Evolutionary conservation across 1,140 invertebrate species (phyloP).

Genomic region (Propsilocerus akamusi): DNA sequence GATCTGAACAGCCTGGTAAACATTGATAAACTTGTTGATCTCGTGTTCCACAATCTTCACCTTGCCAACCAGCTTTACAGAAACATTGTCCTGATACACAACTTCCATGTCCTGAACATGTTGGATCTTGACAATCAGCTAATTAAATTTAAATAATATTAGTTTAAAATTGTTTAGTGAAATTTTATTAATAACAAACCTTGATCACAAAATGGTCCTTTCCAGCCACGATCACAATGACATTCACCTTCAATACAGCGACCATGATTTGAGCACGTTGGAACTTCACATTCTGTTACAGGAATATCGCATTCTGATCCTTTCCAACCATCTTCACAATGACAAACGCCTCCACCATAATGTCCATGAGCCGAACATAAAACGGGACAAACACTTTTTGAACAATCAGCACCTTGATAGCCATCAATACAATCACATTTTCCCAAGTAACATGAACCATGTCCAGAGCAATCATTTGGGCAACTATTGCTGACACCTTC

Average conservation of each 20-base stretch:
- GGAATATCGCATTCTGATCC: constrained; percentile 89
- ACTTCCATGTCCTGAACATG: constrained; percentile 76
- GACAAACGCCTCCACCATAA: constrained; percentile 86
- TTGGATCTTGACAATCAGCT: constrained; percentile 73
- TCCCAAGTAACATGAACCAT: constrained; percentile 85
- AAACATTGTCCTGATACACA: constrained; percentile 87
- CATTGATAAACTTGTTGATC: constrained; percentile 79
- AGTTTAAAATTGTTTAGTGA: not conserved
- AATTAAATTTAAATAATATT: constrained; percentile 7
- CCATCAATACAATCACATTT: constrained; percentile 93
- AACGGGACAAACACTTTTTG: constrained; percentile 93
- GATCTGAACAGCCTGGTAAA: constrained; percentile 74
- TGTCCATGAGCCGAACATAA: constrained; percentile 91
- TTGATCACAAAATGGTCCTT: constrained; percentile 65
- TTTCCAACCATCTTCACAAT: constrained; percentile 94
- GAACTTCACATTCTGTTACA: constrained; percentile 74
- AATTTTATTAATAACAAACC: constrained; percentile 20
- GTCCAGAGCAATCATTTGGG: constrained; percentile 84
- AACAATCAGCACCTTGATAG: constrained; percentile 78
- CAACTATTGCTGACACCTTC: constrained; percentile 77
- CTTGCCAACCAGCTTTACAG: constrained; percentile 91
- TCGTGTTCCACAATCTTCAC: constrained; percentile 67
- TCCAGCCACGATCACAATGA: constrained; percentile 77
- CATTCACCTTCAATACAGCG: constrained; percentile 78
- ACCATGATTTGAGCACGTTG: constrained; percentile 82